Base-by-base conservation (phyloP, 2,888 invertebrate species). In the Sisyra terminalis region DNA sequence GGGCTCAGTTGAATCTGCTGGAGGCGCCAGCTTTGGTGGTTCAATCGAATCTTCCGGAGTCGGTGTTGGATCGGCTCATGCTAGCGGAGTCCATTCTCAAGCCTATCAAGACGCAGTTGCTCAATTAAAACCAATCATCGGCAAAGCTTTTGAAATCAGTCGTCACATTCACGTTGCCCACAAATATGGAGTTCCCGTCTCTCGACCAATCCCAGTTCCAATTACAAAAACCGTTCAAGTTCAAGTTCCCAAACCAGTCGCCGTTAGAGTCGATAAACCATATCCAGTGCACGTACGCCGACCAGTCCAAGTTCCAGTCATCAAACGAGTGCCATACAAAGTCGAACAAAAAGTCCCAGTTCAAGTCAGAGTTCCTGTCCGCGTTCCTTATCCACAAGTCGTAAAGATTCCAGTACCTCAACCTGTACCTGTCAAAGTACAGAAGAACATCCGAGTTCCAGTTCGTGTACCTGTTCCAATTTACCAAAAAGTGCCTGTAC, bases 401-500 rank as follows among this genome's bases (percentile, higher is more conserved):
- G 59, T 60, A 1, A 57, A 55, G 2, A 58, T 61, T 2, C 38
- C 52, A 1, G 56, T 68, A 2, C 67, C 68, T 0, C 67, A 67
- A 15, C 66, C 70, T 3, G 59, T 69, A 9, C 55, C 67, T 0
- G 60, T 64, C 13, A 50, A 60, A 2, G 60, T 69, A 6, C 59
- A 61, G 1, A 53, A 69, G 32, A 66, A 68, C 1, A 50, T 65
- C 1, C 65, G 67, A 3, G 59, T 69, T 10, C 55, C 67, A 0
- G 60, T 64, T 14, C 50, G 60, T 2, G 60, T 69, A 45, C 71
- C 73, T 2, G 67, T 68, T 43, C 67, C 70, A 3, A 70, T 70
- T 18, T 65, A 67, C 0, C 63, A 71, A 0, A 63, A 71, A 9
- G 70, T 70, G 41, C 70, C 70, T 1, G 64, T 68, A 2, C 67